Evolutionary conservation across 2,888 invertebrate genomes (phyloP), one percentile per base, ranked within the genome.

Genomic region (Alentia gelatinosa): DNA sequence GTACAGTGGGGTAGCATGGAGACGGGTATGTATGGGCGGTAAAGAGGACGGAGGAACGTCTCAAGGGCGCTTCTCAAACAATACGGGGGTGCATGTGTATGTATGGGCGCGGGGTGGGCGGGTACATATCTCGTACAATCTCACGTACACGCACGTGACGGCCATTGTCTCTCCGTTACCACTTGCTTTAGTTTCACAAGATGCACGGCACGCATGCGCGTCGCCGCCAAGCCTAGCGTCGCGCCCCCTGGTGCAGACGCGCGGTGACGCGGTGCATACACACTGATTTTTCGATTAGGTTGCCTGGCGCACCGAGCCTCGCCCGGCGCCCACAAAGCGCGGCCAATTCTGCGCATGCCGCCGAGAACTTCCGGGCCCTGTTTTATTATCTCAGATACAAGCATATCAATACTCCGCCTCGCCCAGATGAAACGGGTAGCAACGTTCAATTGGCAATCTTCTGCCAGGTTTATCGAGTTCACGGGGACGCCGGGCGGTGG

Each of bases 271-370:
- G 68, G 68, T 68, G 33, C 68, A 30, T 26, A 68, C 68, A 68
- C 68, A 68, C 68, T 68, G 68, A 68, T 68, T 68, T 68, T 68
- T 68, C 68, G 68, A 68, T 68, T 68, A 30, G 68, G 68, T 68
- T 68, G 68, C 30, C 68, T 68, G 12, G 68, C 30, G 26, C n/a
- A 30, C 23, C 56, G n/a, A n/a, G 68, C 30, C 68, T 68, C 26
- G 68, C 30, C 12, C n/a, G 15, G 56, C 56, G 5, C 23, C 33
- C 30, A 68, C 68, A 68, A 68, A 68, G 68, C 30, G 30, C 30
- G 30, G 68, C 30, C 68, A 68, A 68, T 68, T 15, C 68, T 30
- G 30, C 15, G 68, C 4, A 30, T 30, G 68, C 30, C n/a, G 68
- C 68, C 26, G 68, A 30, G 68, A 68, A 68, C n/a, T 68, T 68